These are phyloP conservation scores for Xestobium rufovillosum DNA, from an alignment of 2,888 invertebrate genomes.

Conservation along the genomic window DNA sequence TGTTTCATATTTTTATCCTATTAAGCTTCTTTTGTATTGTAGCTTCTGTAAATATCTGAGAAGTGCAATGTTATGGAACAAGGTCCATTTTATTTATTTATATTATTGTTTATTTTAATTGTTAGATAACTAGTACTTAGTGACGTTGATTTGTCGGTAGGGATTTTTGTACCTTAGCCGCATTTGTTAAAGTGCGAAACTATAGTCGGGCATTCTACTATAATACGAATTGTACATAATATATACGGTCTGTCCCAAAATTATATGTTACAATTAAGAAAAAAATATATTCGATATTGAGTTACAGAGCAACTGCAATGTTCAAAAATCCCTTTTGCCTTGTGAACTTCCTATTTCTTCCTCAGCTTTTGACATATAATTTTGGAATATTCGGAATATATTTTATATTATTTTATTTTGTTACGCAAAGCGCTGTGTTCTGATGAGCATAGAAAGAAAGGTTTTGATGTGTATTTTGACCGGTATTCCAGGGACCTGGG, in stretches of 20 bases:
- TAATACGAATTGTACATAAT: conserved; percentile 30
- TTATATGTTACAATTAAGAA: too few relatives aligned
- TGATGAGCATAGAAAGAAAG: conserved; percentile 23
- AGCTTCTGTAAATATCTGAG: conserved; percentile 24
- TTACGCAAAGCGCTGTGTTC: conserved; percentile 31
- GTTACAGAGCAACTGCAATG: too few relatives aligned
- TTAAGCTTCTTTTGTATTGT: conserved; percentile 17
- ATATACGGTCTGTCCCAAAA: too few relatives aligned
- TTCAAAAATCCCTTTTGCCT: too few relatives aligned
- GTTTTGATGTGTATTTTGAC: conserved; percentile 29
- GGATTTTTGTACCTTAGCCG: too few relatives aligned
- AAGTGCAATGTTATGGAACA: conserved; percentile 33
- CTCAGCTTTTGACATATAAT: too few relatives aligned
- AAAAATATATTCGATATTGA: too few relatives aligned
- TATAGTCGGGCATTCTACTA: conserved; percentile 36
- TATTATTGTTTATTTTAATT: conserved; percentile 9
- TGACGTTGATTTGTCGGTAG: too few relatives aligned
- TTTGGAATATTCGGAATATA: too few relatives aligned
- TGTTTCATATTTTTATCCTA: conserved; percentile 10
- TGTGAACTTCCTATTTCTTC: too few relatives aligned
- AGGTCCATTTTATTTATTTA: conserved; percentile 25
- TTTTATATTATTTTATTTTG: conserved; percentile 29
- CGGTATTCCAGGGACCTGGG: conserved; percentile 40
- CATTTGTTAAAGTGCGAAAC: conserved; percentile 20
- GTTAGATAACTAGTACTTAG: conserved; percentile 3